Conservation (phyloP, 2,888 invertebrate species). For the Sarcophaga rosellei region DNA sequence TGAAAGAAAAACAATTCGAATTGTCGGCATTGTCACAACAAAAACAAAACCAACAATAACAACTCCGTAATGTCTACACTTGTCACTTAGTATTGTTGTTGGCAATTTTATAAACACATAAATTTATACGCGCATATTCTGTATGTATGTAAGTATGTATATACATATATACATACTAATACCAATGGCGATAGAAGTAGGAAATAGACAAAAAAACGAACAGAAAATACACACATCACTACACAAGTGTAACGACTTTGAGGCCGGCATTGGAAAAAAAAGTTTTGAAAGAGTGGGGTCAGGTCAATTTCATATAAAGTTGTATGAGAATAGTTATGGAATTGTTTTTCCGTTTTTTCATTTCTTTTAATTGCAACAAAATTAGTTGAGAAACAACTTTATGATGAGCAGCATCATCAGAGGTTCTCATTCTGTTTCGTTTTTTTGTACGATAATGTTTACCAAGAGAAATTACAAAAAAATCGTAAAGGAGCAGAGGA, state of each 20-base stretch:
- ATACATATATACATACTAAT: too few species aligned
- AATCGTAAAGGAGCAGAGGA: too few species aligned
- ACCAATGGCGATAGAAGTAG: neutral
- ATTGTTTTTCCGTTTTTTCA: neutral
- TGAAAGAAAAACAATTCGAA: constrained; percentile 38
- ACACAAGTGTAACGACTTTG: neutral
- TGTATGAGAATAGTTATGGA: neutral
- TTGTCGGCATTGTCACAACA: constrained; percentile 53
- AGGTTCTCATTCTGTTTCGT: too few species aligned
- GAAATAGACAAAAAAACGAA: neutral
- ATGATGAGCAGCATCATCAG: neutral
- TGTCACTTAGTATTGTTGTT: constrained; percentile 53
- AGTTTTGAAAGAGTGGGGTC: neutral
- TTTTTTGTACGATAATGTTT: too few species aligned
- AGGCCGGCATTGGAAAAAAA: neutral
- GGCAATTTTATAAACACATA: neutral
- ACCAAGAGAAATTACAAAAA: too few species aligned
- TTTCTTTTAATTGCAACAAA: neutral
- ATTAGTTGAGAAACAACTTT: neutral
- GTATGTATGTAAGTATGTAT: too few species aligned
- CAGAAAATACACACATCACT: neutral
- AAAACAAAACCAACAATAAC: constrained; percentile 37
- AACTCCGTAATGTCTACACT: constrained; percentile 64
- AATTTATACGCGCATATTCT: neutral
- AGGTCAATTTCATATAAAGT: neutral